Percentiles rank a stretch among this genome's conserved stretches.
phyloP scores from a whole-genome alignment of 2,113 vertebrate species.

The Ovis aries region DNA sequence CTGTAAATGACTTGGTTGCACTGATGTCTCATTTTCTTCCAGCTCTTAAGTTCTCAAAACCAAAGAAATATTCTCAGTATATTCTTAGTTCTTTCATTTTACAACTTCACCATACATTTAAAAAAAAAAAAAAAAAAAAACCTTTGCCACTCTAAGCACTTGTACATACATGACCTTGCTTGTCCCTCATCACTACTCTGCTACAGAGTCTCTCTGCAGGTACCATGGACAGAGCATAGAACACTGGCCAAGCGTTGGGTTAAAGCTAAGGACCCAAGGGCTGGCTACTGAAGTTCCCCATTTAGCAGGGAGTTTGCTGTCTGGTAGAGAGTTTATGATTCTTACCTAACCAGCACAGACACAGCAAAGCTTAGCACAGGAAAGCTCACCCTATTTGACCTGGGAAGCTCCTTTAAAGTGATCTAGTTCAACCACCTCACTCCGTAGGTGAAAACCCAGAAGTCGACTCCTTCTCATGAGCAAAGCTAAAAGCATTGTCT shows the following conservation, averaged over 20 bases:
- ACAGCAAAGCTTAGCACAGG: not conserved
- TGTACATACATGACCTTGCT: not conserved
- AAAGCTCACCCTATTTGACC: not conserved
- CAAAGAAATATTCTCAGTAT: not conserved
- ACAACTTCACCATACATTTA: not conserved
- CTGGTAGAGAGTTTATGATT: not conserved
- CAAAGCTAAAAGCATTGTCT: constrained; percentile 57
- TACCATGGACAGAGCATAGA: not conserved
- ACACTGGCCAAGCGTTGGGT: not conserved
- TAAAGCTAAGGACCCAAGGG: not conserved
- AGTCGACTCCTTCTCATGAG: constrained; percentile 26
- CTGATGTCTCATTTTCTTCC: not conserved
- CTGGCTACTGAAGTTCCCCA: not conserved
- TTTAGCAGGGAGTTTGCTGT: not conserved
- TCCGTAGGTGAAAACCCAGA: not conserved
- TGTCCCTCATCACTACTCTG: not conserved
- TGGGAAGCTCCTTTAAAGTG: not conserved
- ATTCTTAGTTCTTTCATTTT: not conserved
- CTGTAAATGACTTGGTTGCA: not conserved
- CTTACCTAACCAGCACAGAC: not conserved
- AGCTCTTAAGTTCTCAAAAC: not conserved
- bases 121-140: not conserved
- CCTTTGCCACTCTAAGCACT: not conserved
- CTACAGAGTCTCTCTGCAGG: not conserved
- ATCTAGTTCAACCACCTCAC: not conserved